A percentile compares a stretch with the other conserved stretches of the same genome.
Conservation (phyloP, 1,140 invertebrate species). For the Cydia amplana region DNA sequence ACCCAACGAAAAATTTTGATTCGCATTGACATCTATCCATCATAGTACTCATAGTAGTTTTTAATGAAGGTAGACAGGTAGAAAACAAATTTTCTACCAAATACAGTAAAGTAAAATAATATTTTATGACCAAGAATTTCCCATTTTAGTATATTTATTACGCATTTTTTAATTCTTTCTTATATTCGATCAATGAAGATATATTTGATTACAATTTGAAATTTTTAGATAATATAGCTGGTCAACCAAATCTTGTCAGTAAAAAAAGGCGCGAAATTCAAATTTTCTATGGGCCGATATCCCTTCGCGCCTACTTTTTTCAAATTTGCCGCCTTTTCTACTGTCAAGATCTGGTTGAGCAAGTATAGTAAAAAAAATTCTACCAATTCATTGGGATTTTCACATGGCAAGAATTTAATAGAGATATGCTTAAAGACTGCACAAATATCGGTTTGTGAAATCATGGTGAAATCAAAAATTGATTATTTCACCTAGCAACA, state of each 20-base stretch:
- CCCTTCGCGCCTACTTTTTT: too few relatives aligned
- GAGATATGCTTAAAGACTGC: background rate
- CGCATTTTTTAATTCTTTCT: background rate
- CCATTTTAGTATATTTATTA: background rate
- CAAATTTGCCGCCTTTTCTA: too few relatives aligned
- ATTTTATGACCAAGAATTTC: too few relatives aligned
- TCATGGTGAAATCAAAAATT: conserved; percentile 1
- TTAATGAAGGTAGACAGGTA: background rate
- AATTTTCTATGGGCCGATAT: too few relatives aligned
- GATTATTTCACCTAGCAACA: conserved; percentile 28
- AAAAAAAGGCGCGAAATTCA: too few relatives aligned
- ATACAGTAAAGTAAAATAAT: background rate
- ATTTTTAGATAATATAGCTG: too few relatives aligned
- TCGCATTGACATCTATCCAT: conserved; percentile 17
- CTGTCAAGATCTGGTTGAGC: too few relatives aligned
- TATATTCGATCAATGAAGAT: too few relatives aligned
- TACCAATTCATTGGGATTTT: background rate
- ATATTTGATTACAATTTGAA: too few relatives aligned
- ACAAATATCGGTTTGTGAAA: conserved; percentile 31
- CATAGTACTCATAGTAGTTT: background rate
- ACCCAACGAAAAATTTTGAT: conserved; percentile 31
- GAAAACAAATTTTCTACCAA: background rate
- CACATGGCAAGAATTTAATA: background rate
- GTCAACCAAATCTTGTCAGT: too few relatives aligned
- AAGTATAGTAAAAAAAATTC: background rate